Base-by-base conservation (phyloP, 2,888 invertebrate genomes). In the Lepas anatifera region DNA sequence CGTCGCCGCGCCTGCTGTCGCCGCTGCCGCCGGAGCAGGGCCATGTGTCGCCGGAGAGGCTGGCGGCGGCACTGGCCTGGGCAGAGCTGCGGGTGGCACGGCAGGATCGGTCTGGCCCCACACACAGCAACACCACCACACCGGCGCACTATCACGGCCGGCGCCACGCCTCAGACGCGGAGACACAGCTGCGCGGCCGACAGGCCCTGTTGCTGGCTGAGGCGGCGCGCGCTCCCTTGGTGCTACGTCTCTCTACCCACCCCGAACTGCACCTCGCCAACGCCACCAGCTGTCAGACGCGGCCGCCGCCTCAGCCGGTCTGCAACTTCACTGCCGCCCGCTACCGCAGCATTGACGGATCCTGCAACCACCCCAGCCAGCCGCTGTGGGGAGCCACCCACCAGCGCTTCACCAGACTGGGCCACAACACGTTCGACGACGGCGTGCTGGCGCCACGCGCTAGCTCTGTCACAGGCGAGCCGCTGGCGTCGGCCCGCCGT, bases 331-430 rank as follows among this genome's bases (percentile, higher is more conserved):
- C 86, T 6, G 84, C 73, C 35, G 70, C 70, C 37, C 70, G 73
- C 50, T 77, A 76, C 71, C 74, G 76, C 11, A 72, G 75, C 0
- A 71, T 74, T 70, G 92, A 93, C 77, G 95, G 95, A 41, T 90
- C 91, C 43, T 95, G 95, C 80, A 95, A 95, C 81, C 94, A 95
- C 81, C 80, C 87, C 69, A 83, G 84, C 69, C 84, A 89, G 68
- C 87, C 87, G 0, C 85, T 89, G 79, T 89, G 89, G 87, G 94
- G 94, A 0, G 87, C 91, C 8, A 86, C 91, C 2, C 87, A 91
- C 84, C 87, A 89, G 73, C 88, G 92, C 0, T 89, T 92, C 77
- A 88, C 18, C 8, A n/a, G 48, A 18, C 48, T 48, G 25, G 66
- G 64, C 66, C 67, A 18, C n/a, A 29, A 39, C 37, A 25, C 25